These are phyloP conservation scores for Syngnathoides biaculeatus DNA, from an alignment of 2,113 vertebrate species.

Conservation along the genomic window DNA sequence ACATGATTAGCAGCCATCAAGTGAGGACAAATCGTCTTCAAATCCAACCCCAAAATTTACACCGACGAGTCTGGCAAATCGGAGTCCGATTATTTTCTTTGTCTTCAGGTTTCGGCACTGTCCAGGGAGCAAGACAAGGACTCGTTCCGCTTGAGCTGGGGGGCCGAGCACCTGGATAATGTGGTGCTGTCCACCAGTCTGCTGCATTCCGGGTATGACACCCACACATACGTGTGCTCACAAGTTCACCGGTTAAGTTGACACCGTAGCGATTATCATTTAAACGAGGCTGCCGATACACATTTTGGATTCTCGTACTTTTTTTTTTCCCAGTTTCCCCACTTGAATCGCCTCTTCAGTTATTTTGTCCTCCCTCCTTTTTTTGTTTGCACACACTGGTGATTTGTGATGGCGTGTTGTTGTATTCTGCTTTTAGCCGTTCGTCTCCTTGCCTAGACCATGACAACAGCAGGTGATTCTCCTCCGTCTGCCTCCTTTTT, in stretches of 20 bases:
- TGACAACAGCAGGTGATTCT: constrained; percentile 98
- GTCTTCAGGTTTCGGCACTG: constrained; percentile 77
- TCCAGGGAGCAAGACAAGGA: constrained; percentile 85
- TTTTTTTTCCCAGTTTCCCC: constrained; percentile 7
- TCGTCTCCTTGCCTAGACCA: constrained; percentile 94
- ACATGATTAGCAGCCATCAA: constrained; percentile 86
- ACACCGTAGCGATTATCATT: background rate
- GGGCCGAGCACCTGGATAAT: constrained; percentile 92
- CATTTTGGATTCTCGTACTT: background rate
- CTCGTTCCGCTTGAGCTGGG: constrained; percentile 90
- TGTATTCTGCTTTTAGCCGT: constrained; percentile 88
- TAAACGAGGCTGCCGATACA: constrained; percentile 7
- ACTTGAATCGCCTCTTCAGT: constrained; percentile 40
- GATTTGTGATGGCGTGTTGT: constrained; percentile 74
- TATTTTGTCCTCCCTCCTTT: constrained; percentile 31
- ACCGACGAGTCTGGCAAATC: background rate
- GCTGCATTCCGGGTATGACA: constrained; percentile 86
- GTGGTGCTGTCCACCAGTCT: constrained; percentile 90
- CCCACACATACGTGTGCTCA: background rate
- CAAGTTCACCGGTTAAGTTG: background rate
- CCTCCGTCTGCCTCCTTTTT: constrained; percentile 48
- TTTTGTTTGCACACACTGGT: constrained; percentile 37
- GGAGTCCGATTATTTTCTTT: background rate
- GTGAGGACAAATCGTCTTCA: constrained; percentile 62
- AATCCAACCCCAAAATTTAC: no score